These are phyloP conservation scores for Rapana venosa DNA, from an alignment of 2,888 invertebrate species.

Conservation along the genomic window DNA sequence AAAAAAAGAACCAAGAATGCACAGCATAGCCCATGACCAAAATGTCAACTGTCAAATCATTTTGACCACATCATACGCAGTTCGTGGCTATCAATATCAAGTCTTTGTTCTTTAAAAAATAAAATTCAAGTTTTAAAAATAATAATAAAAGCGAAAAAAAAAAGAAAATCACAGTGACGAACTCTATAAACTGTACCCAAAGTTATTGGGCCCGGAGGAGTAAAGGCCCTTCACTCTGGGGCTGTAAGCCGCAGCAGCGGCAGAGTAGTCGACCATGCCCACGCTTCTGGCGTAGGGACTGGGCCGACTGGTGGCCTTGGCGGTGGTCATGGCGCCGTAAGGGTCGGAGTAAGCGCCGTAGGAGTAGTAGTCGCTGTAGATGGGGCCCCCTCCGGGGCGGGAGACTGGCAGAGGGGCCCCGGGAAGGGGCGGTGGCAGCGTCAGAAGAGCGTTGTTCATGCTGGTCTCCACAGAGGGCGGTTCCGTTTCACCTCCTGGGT, in stretches of 20 bases:
- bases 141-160: no score
- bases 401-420: conserved; percentile 56
- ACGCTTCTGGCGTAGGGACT: conserved; percentile 70
- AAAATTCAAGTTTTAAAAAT: no score
- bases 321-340: conserved; percentile 61
- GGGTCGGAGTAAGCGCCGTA: conserved; percentile 70
- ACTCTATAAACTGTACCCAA: conserved; percentile 62
- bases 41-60: no score
- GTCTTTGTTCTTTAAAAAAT: no score
- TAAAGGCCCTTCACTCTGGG: conserved; percentile 72
- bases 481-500: no score
- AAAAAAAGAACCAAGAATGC: no score
- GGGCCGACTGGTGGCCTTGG: conserved; percentile 63
- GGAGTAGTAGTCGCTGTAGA: conserved; percentile 64
- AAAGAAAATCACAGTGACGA: conserved; percentile 45
- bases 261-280: conserved; percentile 54
- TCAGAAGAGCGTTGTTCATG: conserved; percentile 35
- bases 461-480: no score
- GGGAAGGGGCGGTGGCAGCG: conserved; percentile 50
- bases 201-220: conserved; percentile 53
- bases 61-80: no score
- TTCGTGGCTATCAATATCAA: no score
- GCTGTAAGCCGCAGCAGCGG: conserved; percentile 68
- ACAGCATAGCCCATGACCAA: no score
- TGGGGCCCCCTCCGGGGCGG: conserved; percentile 48